Base-by-base conservation (phyloP, 2,888 invertebrate genomes). In the Scrobipalpa costella region DNA sequence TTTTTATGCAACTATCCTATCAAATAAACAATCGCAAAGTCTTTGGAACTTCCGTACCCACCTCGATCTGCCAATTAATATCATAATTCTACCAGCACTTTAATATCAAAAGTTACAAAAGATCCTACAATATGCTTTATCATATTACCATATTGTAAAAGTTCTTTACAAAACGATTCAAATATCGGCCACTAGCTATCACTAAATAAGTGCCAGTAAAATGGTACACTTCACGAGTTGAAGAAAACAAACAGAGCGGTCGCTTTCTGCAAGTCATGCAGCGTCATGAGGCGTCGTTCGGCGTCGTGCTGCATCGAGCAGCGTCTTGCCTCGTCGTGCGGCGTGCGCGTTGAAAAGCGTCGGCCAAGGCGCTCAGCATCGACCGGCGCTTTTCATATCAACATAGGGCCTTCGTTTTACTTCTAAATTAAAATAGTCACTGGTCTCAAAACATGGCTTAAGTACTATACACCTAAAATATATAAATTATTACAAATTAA, bases 401-500 rank as follows among this genome's bases (percentile, higher is more conserved):
- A 79, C 73, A 79, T 79, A 78, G 79, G 83, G 83, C 84, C 86
- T 78, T 78, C 76, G 76, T 78, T 84, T 85, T 84, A 86, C 79
- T 85, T 88, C 89, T 84, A 90, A 88, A 90, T 88, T 86, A 90
- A 84, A 90, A 90, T 89, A 90, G 88, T 90, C 89, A 91, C 90
- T 90, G 90, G 90, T 90, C 90, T 90, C 86, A 86, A 90, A 88
- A 90, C 90, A 90, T 91, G 90, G 90, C 91, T 91, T 91, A 91
- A 90, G 90, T 91, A 90, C 91, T 90, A 90, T 90, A 90, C 90
- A 91, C 88, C 90, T 91, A 90, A 88, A 88, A 90, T 90, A 90
- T 88, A 91, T 91, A 91, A 91, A 91, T 91, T 91, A 91, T 90
- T 91, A 90, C 88, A 90, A 90, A 90, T 90, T 90, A 90, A 90